phyloP scores from a whole-genome alignment of 2,888 invertebrate species.

The Margaritifera margaritifera region DNA sequence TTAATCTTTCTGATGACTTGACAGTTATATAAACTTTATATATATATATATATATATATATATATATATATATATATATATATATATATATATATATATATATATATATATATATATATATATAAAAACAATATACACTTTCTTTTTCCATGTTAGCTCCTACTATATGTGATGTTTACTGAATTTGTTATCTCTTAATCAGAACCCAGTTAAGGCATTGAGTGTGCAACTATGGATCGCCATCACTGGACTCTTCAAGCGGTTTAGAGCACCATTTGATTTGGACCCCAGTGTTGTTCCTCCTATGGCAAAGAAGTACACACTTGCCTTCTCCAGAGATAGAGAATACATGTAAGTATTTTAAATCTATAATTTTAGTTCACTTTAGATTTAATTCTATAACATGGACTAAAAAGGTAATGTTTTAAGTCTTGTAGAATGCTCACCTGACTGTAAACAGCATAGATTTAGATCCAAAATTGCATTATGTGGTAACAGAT shows the following conservation, averaged over 20 bases:
- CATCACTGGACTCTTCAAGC: slow-evolving; percentile 36
- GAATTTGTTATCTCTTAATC: slow-evolving; percentile 5
- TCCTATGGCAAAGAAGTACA: slow-evolving; percentile 84
- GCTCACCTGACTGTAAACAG: no score
- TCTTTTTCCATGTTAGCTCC: no score
- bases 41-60: no score
- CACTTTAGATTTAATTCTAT: slow-evolving; percentile 28
- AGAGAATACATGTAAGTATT: slow-evolving; percentile 90
- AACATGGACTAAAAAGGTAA: background rate
- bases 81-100: no score
- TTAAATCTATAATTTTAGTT: slow-evolving; percentile 6
- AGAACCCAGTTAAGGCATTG: slow-evolving; percentile 57
- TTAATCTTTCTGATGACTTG: no score
- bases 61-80: no score
- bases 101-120: no score
- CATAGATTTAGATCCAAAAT: no score
- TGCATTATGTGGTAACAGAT: no score
- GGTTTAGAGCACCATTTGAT: slow-evolving; percentile 79
- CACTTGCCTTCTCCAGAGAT: slow-evolving; percentile 91
- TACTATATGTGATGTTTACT: background rate
- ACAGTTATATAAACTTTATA: no score
- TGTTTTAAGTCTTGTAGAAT: no score
- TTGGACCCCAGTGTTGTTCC: slow-evolving; percentile 85
- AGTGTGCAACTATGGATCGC: slow-evolving; percentile 51
- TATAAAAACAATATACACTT: no score